These are phyloP conservation scores for Drosophila truncata DNA, from an alignment of 1,140 invertebrate genomes.

Conservation along the genomic window DNA sequence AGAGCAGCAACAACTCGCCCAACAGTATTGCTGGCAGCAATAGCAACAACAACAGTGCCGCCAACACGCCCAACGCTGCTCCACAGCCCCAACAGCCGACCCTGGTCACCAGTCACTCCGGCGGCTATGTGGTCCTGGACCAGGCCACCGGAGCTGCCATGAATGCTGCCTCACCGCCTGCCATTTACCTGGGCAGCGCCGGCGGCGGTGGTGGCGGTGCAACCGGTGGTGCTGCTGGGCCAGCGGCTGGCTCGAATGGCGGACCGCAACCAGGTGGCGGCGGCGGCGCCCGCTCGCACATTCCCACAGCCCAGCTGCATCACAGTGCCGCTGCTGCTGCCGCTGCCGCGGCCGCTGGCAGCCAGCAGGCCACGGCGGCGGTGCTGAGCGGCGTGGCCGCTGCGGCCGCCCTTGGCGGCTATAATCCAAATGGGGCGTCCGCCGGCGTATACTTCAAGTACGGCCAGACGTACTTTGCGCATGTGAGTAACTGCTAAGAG, in stretches of 20 bases:
- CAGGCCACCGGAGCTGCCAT: slow-evolving; percentile 61
- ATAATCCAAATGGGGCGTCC: slow-evolving; percentile 78
- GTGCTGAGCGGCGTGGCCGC: slow-evolving; percentile 76
- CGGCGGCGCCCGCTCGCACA: slow-evolving; percentile 67
- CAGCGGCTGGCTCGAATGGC: slow-evolving; percentile 29
- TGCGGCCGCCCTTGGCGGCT: slow-evolving; percentile 73
- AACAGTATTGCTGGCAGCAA: slow-evolving; percentile 78
- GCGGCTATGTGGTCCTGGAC: slow-evolving; percentile 70
- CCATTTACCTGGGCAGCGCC: slow-evolving; percentile 51
- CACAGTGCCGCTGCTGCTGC: slow-evolving; percentile 73
- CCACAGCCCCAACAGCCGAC: slow-evolving; percentile 25
- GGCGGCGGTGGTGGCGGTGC: slow-evolving; percentile 12
- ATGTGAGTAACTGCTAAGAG: slow-evolving; percentile 60
- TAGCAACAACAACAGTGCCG: slow-evolving; percentile 66
- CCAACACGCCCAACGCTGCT: slow-evolving; percentile 69
- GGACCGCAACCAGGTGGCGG: slow-evolving; percentile 40
- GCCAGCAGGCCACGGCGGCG: slow-evolving; percentile 66
- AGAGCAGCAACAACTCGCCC: slow-evolving; percentile 84
- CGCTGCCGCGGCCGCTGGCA: slow-evolving; percentile 61
- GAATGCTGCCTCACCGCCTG: slow-evolving; percentile 61
- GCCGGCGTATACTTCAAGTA: slow-evolving; percentile 84
- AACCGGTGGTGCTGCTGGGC: slow-evolving; percentile 19
- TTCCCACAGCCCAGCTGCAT: slow-evolving; percentile 82
- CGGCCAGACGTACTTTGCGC: slow-evolving; percentile 85
- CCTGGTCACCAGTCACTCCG: slow-evolving; percentile 22